Evolutionary conservation across 2,888 invertebrate genomes (phyloP), one percentile per base, ranked within the genome.

Genomic region (Orthosia gothica): DNA sequence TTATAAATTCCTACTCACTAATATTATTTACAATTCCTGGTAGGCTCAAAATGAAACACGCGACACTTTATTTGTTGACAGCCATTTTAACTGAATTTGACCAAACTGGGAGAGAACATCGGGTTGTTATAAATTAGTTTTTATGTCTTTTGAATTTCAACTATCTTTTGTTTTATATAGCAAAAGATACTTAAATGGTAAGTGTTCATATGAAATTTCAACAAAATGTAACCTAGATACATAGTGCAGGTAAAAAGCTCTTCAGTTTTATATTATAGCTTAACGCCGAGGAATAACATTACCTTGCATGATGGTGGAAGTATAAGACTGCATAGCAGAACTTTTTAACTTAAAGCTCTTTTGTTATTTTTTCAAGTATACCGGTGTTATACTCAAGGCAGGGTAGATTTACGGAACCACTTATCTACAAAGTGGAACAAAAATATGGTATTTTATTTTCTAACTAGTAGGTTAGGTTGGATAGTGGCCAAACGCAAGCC

Each of bases 11-110:
- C 16, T 69, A 63, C 45, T 54, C 20, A 20, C 23, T 49, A 61
- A 81, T 76, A 65, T 71, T 47, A 58, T 76, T 20, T 49, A 54
- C 49, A 65, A 81, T 71, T 71, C 67, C 71, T 71, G 50, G 68
- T 57, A 76, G 76, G 49, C 47, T 40, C 7, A 55, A 58, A 55
- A 76, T 69, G 26, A 55, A 58, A 81, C 72, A 76, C 72, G 72
- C 61, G 32, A 61, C 55, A 50, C 23, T 70, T 70, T 52, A 59
- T 32, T 45, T 49, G 47, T 68, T 47, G 59, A 58, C n/a, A 40
- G 52, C 5, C 13, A 54, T 58, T 76, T 54, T 64, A 70, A 70
- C 20, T 58, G 32, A 52, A 76, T 76, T 61, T 18, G 12, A 52
- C 23, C 11, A 1, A 45, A 76, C 5, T 15, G 20, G 52, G n/a